A percentile compares a stretch with the other conserved stretches of the same genome.
phyloP scores from a whole-genome alignment of 2,113 vertebrate species.

The human region GRCh38 chr13:97781001-97781500 shows the following conservation, averaged over 20 bases:
- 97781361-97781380: conserved; percentile 16
- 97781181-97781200: not conserved
- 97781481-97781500: conserved; percentile 56
- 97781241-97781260: not conserved
- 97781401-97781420: not conserved
- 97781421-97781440: conserved; percentile 55
- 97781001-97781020: not conserved
- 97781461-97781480: conserved; percentile 48
- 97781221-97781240: not conserved
- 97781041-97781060: not conserved
- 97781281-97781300: not conserved
- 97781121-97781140: not conserved
- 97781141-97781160: not conserved
- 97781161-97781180: not conserved
- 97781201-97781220: not conserved
- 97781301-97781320: not conserved
- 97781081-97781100: not conserved
- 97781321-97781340: conserved; percentile 19
- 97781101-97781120: not conserved
- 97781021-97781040: not conserved
- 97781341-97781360: conserved; percentile 31
- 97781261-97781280: not conserved
- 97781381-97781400: conserved; percentile 49
- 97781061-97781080: not conserved
- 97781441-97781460: conserved; percentile 41